Base-by-base conservation (phyloP, 2,797 vertebrate species). In the Menidia menidia region DNA sequence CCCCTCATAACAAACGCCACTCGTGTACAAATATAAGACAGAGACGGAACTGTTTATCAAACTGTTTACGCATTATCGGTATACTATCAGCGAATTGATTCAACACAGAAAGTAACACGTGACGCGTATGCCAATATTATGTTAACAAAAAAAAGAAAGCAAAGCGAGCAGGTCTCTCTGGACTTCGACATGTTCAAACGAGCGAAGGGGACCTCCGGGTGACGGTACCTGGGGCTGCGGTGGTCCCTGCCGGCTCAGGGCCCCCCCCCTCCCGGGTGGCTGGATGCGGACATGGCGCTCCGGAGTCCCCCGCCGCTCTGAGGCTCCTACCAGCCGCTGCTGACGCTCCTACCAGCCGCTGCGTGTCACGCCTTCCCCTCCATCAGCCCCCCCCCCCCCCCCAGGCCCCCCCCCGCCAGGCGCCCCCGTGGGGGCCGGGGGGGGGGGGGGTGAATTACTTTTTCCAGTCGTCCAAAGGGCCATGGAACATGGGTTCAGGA, bases 321-420 rank as follows among this genome's bases (percentile, higher is more conserved):
- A 42, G 25, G 63, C 58, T 32, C 41, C 42, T 0, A n/a, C n/a
- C 9, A 67, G 73, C 80, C 51, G 71, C 73, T 69, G 78, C 65
- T 81, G 82, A 83, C 78, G 86, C 87, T 93, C 91, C 91, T 88
- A 84, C 92, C 92, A 93, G 83, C 84, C 56, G 71, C 0, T 5
- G 33, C 6, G 39, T 1, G 86, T 60, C 87, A 69, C 88, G 85
- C 87, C 87, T 25, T 71, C 73, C 80, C 31, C 25, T n/a, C 6
- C 66, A 6, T 80, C 85, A 80, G 57, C 80, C 80, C 75, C 58
- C 14, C 6, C 15, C 14, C 6, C 15, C 25, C 25, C 25, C 1
- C 25, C 25, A 25, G 25, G 25, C 25, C 25, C 69, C 73, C 80
- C 31, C 25, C 6, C 66, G 8, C 78, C 85, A 80, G 57, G 82